These are phyloP conservation scores for Aleiodes testaceus DNA, from an alignment of 2,888 invertebrate species.

Conservation along the genomic window DNA sequence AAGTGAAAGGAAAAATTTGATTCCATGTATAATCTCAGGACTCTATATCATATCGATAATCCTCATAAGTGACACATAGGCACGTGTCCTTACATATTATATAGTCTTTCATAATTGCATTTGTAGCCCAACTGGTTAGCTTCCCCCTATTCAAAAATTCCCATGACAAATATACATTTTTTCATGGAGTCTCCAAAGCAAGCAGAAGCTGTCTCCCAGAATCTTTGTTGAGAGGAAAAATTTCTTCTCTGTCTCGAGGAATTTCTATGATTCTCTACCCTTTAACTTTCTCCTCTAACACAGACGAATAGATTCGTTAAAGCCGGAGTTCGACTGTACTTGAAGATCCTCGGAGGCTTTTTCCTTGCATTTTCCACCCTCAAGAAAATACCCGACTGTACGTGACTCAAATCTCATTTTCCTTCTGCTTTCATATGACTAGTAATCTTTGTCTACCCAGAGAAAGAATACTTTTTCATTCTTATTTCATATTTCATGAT, in stretches of 20 bases:
- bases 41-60: conserved; percentile 71
- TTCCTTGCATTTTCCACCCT: conserved; percentile 39
- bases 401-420: conserved; percentile 70
- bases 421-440: conserved; percentile 6
- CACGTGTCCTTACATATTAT: conserved; percentile 67
- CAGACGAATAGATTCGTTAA: conserved; percentile 36
- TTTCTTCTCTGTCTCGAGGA: conserved; percentile 4
- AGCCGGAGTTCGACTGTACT: not conserved
- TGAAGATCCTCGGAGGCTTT: conserved; percentile 10
- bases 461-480: not conserved
- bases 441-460: conserved; percentile 19
- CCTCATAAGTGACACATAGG: conserved; percentile 67
- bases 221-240: conserved; percentile 3
- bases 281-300: conserved; percentile 18
- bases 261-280: conserved; percentile 37
- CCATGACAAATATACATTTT: too few relatives aligned
- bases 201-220: not conserved
- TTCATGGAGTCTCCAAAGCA: not conserved
- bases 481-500: not conserved
- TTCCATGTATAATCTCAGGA: conserved; percentile 24
- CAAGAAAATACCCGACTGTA: conserved; percentile 59
- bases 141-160: conserved; percentile 16
- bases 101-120: conserved; percentile 63
- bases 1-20: not conserved
- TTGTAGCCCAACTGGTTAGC: conserved; percentile 58